Conservation (phyloP, 2,797 vertebrate genomes). For the Enteromius thamalakanensis region DNA sequence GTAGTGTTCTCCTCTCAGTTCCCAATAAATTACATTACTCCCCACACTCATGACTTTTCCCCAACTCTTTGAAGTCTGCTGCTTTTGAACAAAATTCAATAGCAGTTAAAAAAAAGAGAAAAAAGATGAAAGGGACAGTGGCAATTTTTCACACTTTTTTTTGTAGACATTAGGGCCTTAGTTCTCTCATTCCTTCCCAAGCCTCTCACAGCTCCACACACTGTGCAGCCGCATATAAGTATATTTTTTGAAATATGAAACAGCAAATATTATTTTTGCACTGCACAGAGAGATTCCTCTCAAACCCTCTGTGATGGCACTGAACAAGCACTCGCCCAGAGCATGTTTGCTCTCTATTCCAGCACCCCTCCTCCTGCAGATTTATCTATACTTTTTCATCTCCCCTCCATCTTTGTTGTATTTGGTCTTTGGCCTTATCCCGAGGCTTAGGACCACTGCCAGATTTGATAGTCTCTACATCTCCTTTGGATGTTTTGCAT, state of each 20-base stretch:
- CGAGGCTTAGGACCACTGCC: constrained; percentile 31
- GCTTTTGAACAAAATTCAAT: constrained; percentile 82
- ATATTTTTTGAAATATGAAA: constrained; percentile 54
- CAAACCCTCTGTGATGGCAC: constrained; percentile 43
- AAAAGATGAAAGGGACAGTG: constrained; percentile 77
- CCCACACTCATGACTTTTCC: constrained; percentile 75
- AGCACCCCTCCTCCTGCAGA: constrained; percentile 40
- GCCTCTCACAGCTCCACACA: constrained; percentile 33
- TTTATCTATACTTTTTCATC: constrained; percentile 23
- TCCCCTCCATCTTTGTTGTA: constrained; percentile 33
- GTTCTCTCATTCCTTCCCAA: constrained; percentile 50
- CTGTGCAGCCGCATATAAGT: constrained; percentile 36
- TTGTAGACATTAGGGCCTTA: constrained; percentile 45
- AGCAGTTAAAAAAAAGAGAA: constrained; percentile 64
- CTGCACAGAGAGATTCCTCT: constrained; percentile 49
- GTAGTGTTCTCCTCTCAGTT: constrained; percentile 29
- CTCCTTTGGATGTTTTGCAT: constrained; percentile 37
- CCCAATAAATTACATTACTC: constrained; percentile 70
- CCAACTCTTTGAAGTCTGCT: constrained; percentile 78
- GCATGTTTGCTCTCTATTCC: constrained; percentile 60
- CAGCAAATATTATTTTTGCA: constrained; percentile 55
- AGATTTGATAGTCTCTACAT: constrained; percentile 34
- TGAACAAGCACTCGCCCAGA: constrained; percentile 45
- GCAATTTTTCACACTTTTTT: constrained; percentile 70
- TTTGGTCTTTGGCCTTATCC: constrained; percentile 52